Base-by-base conservation (phyloP, 2,888 invertebrate genomes). In the Phalera bucephala region DNA sequence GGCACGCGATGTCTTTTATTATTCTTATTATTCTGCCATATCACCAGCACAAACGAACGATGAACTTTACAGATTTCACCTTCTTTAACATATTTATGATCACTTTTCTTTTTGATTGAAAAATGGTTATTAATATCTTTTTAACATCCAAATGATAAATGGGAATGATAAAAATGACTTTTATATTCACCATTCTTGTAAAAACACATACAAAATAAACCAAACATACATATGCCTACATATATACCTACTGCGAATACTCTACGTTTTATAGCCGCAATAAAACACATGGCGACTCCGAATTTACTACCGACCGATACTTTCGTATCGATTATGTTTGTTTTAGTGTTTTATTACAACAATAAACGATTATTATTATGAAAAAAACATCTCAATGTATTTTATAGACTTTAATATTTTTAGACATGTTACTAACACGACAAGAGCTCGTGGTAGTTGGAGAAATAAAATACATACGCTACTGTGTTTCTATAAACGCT, bases 31-130 rank as follows among this genome's bases (percentile, higher is more conserved):
- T 59, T 64, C 41, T 52, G 59, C 51, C 52, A 51, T 52, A 50
- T 35, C 31, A 29, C 43, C 23, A 23, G 44, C n/a, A n/a, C n/a
- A n/a, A n/a, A n/a, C 56, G 81, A 76, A 59, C 83, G 64, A 72
- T 74, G 81, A 85, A 83, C 85, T 71, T 59, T 45, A 40, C 33
- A 58, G 57, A 64, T 72, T 62, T 64, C 59, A 62, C 63, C 72
- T 72, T 72, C 66, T 51, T 60, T 50, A 55, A 40, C 38, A 52
- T 43, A 31, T 13, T 44, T 38, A 29, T 27, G 19, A 13, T 23
- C 33, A 40, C 36, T 14, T 40, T 20, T 25, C 9, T 31, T 23
- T 27, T n/a, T n/a, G n/a, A n/a, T 15, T 22, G 26, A 14, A 25
- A 3, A 8, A 21, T 8, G 33, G 36, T n/a, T 36, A n/a, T n/a